These are phyloP conservation scores for Hoplias malabaricus DNA, from an alignment of 2,113 vertebrate species.

Conservation along the genomic window DNA sequence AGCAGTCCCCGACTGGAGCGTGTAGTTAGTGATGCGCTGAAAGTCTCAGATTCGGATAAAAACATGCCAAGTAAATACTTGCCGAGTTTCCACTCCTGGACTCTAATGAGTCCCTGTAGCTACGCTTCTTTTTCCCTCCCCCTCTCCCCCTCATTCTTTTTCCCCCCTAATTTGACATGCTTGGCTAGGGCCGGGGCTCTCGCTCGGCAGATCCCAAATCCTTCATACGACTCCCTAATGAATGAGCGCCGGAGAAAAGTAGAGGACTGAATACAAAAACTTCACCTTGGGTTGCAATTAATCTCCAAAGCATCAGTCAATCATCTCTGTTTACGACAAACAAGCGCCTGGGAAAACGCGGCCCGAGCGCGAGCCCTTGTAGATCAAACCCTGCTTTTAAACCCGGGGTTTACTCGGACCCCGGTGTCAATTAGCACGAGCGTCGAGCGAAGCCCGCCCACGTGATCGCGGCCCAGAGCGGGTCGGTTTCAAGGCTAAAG, in stretches of 20 bases:
- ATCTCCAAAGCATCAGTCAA: constrained; percentile 64
- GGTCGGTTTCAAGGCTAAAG: not conserved
- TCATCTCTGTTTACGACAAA: constrained; percentile 38
- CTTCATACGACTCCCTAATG: constrained; percentile 66
- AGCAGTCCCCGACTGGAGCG: not conserved
- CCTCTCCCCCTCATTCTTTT: constrained; percentile 20
- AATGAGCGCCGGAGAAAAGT: constrained; percentile 60
- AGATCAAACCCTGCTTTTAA: not conserved
- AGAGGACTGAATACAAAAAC: constrained; percentile 44
- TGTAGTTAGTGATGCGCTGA: constrained; percentile 14
- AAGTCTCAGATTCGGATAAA: constrained; percentile 21
- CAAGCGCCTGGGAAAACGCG: not conserved
- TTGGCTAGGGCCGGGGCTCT: constrained; percentile 69
- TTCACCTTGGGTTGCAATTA: constrained; percentile 59
- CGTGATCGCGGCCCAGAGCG: not conserved
- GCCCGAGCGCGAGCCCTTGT: not conserved
- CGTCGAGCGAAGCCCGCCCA: not conserved
- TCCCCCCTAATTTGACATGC: constrained; percentile 78
- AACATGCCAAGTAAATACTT: constrained; percentile 55
- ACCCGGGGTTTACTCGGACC: not conserved
- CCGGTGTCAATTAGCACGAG: not conserved
- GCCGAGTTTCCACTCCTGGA: constrained; percentile 56
- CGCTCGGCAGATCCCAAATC: constrained; percentile 60
- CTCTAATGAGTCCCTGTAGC: constrained; percentile 76
- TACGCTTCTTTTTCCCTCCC: constrained; percentile 56